phyloP scores from a whole-genome alignment of 2,888 invertebrate species.

The Hydrotaea cyrtoneurina region DNA sequence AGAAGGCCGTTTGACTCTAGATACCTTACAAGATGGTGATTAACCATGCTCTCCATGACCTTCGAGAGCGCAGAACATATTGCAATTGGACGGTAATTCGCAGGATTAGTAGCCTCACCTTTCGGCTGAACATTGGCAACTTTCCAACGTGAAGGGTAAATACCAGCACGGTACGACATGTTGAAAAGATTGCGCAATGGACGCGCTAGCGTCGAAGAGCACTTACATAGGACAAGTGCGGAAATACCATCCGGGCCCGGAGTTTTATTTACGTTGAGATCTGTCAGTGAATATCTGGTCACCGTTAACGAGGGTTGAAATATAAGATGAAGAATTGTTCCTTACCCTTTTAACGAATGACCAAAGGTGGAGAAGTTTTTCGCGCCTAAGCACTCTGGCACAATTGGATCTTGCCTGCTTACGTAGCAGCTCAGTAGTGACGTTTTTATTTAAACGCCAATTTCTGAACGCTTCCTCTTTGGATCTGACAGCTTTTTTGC shows the following conservation, averaged over 20 bases:
- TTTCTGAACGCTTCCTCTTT: no score
- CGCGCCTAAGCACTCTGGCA: no score
- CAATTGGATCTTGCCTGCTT: no score
- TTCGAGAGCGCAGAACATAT: background rate
- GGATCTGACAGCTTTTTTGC: no score
- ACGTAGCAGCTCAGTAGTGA: no score
- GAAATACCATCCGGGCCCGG: background rate
- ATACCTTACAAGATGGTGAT: background rate
- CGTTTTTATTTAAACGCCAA: no score
- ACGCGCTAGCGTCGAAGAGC: background rate
- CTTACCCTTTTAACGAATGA: no score
- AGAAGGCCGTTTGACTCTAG: background rate
- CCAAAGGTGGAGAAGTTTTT: no score
- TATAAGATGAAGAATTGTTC: no score
- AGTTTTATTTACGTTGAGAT: background rate
- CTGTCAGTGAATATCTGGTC: no score
- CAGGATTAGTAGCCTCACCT: background rate
- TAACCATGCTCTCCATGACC: background rate
- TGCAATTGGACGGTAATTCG: background rate
- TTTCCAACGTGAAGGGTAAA: background rate
- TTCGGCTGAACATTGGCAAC: background rate
- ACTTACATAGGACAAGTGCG: background rate
- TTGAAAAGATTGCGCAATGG: background rate
- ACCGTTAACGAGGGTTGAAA: no score
- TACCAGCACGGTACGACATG: no score